Percentiles rank a stretch among this genome's conserved stretches.
phyloP scores from a whole-genome alignment of 53 echinoderm and acorn worm species.

The Crossaster papposus region DNA sequence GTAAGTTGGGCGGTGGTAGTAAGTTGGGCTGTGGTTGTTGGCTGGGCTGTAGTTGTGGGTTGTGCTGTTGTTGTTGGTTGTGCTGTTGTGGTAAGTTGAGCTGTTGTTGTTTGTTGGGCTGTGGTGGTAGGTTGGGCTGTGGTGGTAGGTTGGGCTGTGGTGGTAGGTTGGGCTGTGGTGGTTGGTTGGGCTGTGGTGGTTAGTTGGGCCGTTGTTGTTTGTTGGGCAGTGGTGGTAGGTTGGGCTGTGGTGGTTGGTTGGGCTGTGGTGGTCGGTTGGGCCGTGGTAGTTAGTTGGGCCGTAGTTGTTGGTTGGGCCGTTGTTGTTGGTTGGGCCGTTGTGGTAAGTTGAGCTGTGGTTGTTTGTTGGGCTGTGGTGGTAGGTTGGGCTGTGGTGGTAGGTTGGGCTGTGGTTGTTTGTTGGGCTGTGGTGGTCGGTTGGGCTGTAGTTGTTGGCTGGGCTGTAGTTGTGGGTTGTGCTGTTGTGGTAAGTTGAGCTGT shows the following conservation, averaged over 20 bases:
- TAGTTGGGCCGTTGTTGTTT: neutral
- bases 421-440: neutral
- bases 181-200: neutral
- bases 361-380: neutral
- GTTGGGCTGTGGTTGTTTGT: neutral
- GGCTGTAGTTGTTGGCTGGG: neutral
- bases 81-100: neutral
- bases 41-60: neutral
- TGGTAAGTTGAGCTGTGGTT: neutral
- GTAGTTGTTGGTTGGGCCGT: neutral
- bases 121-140: neutral
- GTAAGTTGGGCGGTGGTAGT: neutral
- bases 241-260: neutral
- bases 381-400: neutral
- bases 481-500: neutral
- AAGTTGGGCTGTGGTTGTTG: neutral
- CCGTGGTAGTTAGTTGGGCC: neutral
- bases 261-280: neutral
- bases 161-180: no score
- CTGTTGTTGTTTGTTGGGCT: neutral
- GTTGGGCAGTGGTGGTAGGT: neutral
- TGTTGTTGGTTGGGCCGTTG: neutral
- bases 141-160: neutral
- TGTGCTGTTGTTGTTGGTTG: neutral
- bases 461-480: neutral